Evolutionary conservation across 1,140 invertebrate genomes (phyloP), one percentile per base, ranked within the genome.

Genomic region (Drosophila bocki): DNA sequence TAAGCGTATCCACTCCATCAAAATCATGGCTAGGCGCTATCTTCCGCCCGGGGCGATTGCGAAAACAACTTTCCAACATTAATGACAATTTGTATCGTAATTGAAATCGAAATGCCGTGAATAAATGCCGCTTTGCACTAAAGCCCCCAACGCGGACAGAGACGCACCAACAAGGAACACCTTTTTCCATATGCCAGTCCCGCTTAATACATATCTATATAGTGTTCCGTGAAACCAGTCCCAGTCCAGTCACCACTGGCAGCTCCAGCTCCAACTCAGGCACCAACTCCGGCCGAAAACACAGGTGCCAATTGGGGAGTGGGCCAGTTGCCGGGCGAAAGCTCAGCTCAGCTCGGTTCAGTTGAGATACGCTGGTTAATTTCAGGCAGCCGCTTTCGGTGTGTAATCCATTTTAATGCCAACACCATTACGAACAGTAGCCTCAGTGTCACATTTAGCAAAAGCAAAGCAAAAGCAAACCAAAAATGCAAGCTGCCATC

Each of bases 61-160:
- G 74, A 82, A 90, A 90, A 85, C 85, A 90, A 90, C 85, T 90
- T 90, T 90, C 85, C 82, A 90, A 90, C 85, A 85, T 90, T 90
- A 90, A 90, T 91, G 85, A 90, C 86, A 85, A 90, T 90, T 90
- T 90, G 85, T 90, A 90, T 90, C 86, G 85, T 90, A 90, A 90
- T 90, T 90, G 86, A 90, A 90, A 90, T 90, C 85, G 85, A 90
- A 90, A 91, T 85, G 85, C 85, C 85, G 85, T 90, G 86, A 90
- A 90, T 90, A 90, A 90, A 90, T 90, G 85, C 85, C 86, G 85
- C 85, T 90, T 90, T 88, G 85, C 85, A 88, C 84, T 88, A 90
- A 70, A 78, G 77, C 62, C 51, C 15, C 61, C 44, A 75, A 70
- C 75, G 76, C 56, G 51, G 61, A 61, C 44, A 71, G 67, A 67